A percentile compares a stretch with the other conserved stretches of the same genome.
phyloP scores from a whole-genome alignment of 2,113 vertebrate genomes.

The Ondatra zibethicus region DNA sequence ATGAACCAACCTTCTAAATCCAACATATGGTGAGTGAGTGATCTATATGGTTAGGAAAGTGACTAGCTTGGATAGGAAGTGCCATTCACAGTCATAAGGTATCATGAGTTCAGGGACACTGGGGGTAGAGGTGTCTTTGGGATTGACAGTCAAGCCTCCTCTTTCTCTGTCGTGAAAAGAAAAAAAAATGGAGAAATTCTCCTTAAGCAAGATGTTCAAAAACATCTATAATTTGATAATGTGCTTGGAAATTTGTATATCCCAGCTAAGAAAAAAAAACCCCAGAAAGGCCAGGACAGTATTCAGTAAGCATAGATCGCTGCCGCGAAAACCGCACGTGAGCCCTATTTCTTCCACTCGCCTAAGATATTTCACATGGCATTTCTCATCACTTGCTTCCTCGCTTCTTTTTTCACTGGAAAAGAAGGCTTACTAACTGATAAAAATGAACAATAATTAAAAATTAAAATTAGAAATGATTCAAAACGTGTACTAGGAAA shows the following conservation, averaged over 20 bases:
- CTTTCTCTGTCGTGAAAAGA: not conserved
- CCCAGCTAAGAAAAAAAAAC: not conserved
- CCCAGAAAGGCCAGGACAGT: not conserved
- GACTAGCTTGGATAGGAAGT: not conserved
- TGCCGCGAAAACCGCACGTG: not conserved
- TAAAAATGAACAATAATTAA: constrained; percentile 90
- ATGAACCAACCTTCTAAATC: not conserved
- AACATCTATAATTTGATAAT: not conserved
- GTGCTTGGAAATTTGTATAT: constrained; percentile 8
- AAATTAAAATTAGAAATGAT: constrained; percentile 83
- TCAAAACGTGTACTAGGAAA: constrained; percentile 79
- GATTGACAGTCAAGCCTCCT: not conserved
- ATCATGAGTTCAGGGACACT: not conserved
- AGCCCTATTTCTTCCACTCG: not conserved
- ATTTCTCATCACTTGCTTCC: not conserved
- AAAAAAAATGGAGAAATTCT: constrained; percentile 30
- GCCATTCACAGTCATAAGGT: not conserved
- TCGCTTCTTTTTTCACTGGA: constrained; percentile 66
- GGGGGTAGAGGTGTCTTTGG: not conserved
- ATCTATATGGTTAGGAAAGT: not conserved
- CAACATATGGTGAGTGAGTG: not conserved
- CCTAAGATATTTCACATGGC: not conserved
- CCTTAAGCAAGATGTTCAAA: constrained; percentile 32
- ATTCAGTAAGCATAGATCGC: not conserved
- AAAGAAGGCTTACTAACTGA: constrained; percentile 88